These are phyloP conservation scores for Cataglyphis livida DNA, from an alignment of 2,888 invertebrate genomes.

Conservation along the genomic window DNA sequence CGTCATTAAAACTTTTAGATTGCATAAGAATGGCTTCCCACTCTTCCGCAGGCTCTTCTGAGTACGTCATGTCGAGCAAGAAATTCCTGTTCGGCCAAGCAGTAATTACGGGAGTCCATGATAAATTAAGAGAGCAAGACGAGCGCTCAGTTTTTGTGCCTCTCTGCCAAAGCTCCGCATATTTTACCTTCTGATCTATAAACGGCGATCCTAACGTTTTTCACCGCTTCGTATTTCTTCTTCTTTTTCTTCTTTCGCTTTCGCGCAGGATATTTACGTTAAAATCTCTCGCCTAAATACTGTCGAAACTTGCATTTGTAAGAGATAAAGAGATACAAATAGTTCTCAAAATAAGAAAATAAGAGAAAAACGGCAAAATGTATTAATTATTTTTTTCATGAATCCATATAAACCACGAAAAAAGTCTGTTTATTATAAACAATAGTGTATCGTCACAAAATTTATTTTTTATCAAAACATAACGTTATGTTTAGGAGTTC, in stretches of 20 bases:
- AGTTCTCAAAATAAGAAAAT: not conserved
- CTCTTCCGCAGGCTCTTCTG: slow-evolving; percentile 60
- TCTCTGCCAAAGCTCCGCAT: slow-evolving; percentile 17
- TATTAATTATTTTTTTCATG: not conserved
- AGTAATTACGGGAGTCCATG: slow-evolving; percentile 79
- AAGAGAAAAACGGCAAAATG: not conserved
- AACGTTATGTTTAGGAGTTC: not conserved
- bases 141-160: slow-evolving; percentile 43
- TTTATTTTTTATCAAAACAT: not conserved
- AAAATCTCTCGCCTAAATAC: slow-evolving; percentile 38
- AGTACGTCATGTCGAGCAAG: slow-evolving; percentile 73
- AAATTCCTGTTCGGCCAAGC: slow-evolving; percentile 75
- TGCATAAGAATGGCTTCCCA: slow-evolving; percentile 81
- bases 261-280: slow-evolving; percentile 17
- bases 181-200: slow-evolving; percentile 52
- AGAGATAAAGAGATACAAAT: slow-evolving; percentile 20
- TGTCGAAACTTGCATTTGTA: slow-evolving; percentile 12
- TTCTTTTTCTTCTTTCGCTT: not conserved
- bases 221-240: not conserved
- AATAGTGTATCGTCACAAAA: not conserved
- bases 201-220: slow-evolving; percentile 32
- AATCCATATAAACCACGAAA: not conserved
- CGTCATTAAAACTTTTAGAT: slow-evolving; percentile 85
- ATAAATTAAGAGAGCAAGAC: slow-evolving; percentile 76
- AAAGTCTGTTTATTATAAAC: not conserved